Conservation (phyloP, 2,797 vertebrate species). For the Gambelia wislizenii region DNA sequence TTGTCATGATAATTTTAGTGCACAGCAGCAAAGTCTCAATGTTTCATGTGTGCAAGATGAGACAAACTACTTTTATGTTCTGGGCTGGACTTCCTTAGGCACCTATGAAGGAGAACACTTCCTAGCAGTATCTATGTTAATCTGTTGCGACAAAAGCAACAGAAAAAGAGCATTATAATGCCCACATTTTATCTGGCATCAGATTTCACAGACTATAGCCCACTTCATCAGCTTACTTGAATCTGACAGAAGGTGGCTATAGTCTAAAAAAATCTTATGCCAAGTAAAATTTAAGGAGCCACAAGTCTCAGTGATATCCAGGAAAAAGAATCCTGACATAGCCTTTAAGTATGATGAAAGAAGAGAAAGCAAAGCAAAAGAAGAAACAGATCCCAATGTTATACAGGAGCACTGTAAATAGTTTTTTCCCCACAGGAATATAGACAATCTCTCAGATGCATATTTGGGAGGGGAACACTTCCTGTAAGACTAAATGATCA, state of each 20-base stretch:
- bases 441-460: neutral
- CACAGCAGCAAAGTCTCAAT: neutral
- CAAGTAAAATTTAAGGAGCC: neutral
- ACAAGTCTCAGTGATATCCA: neutral
- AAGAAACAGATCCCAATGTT: neutral
- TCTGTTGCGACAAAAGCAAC: neutral
- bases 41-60: neutral
- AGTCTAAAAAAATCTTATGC: too few species aligned
- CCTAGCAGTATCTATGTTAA: neutral
- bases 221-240: neutral
- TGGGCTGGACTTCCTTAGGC: neutral
- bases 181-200: neutral
- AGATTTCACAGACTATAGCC: neutral
- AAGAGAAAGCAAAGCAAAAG: neutral
- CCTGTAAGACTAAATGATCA: too few species aligned
- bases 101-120: neutral
- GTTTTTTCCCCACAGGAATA: neutral
- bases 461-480: neutral
- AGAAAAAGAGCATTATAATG: neutral
- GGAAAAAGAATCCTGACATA: neutral
- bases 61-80: neutral
- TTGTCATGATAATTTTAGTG: neutral
- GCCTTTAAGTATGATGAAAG: neutral
- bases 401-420: neutral
- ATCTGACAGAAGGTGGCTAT: too few species aligned